Evolutionary conservation across 2,888 invertebrate species (phyloP).

Genomic region (Drosophila anomalata): DNA sequence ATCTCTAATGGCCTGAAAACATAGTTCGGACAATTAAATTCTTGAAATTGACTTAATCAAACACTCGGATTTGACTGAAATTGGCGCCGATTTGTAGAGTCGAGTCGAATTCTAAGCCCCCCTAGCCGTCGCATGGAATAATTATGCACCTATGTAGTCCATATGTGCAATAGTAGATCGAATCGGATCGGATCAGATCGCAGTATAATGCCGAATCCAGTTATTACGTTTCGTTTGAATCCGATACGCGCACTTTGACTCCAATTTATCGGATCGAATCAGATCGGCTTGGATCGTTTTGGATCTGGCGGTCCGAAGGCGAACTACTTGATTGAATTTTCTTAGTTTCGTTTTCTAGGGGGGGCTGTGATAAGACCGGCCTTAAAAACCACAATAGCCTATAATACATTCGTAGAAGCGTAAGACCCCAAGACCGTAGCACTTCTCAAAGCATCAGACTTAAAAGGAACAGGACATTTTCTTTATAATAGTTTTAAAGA

Average conservation of each 20-base stretch:
- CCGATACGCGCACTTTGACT: slow-evolving; percentile 45
- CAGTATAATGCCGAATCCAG: slow-evolving; percentile 28
- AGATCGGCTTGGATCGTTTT: not conserved
- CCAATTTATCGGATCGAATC: slow-evolving; percentile 34
- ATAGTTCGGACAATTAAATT: slow-evolving; percentile 23
- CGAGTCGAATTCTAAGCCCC: slow-evolving; percentile 27
- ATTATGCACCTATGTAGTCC: slow-evolving; percentile 19
- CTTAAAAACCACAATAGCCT: too few relatives aligned
- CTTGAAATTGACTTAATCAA: slow-evolving; percentile 25
- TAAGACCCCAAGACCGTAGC: too few relatives aligned
- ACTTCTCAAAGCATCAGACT: too few relatives aligned
- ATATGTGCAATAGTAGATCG: slow-evolving; percentile 2
- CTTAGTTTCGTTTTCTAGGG: slow-evolving; percentile 7
- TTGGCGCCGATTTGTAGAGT: slow-evolving; percentile 30
- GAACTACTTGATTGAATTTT: slow-evolving; percentile 36
- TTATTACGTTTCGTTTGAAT: slow-evolving; percentile 38
- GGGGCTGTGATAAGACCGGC: not conserved
- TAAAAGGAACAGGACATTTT: not conserved
- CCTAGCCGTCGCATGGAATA: slow-evolving; percentile 15
- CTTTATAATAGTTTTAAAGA: not conserved
- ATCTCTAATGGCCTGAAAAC: not conserved
- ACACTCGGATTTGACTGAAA: slow-evolving; percentile 1
- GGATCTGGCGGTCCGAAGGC: slow-evolving; percentile 30
- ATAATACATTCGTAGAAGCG: too few relatives aligned
- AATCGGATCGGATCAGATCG: not conserved